Percentiles rank a stretch among this genome's conserved stretches.
These are phyloP conservation scores for Oligia fasciuncula DNA, from an alignment of 2,888 invertebrate species.

Conservation along the genomic window DNA sequence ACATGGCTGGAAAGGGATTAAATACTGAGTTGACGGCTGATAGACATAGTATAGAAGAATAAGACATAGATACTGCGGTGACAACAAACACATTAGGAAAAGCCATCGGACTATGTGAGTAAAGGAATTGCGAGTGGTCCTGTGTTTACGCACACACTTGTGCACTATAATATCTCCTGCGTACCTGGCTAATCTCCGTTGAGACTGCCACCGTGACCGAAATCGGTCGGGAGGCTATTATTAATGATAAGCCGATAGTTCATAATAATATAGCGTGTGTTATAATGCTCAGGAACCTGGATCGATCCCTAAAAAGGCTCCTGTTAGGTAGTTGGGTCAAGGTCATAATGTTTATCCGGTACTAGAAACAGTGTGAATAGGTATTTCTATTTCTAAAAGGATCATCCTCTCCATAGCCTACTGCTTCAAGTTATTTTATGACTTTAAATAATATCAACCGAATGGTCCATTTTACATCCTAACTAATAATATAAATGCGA, in stretches of 20 bases:
- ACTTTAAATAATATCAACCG: neutral
- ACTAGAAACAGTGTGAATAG: neutral
- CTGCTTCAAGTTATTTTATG: neutral
- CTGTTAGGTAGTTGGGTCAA: constrained; percentile 13
- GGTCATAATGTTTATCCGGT: neutral
- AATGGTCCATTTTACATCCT: neutral
- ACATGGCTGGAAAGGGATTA: neutral
- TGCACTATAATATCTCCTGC: too few species aligned
- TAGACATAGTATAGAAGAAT: neutral
- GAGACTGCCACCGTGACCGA: neutral
- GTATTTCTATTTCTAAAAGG: neutral
- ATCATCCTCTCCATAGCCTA: neutral
- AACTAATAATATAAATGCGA: too few species aligned
- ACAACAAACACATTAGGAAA: neutral
- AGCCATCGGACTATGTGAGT: neutral
- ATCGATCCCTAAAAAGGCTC: constrained; percentile 6
- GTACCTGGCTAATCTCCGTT: neutral
- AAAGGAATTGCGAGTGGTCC: too few species aligned
- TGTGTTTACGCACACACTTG: too few species aligned
- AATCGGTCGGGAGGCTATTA: neutral
- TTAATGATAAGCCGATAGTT: neutral
- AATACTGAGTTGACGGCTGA: neutral
- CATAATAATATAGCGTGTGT: neutral
- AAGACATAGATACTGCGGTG: neutral
- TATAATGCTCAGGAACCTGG: neutral